Percentiles rank a stretch among this genome's conserved stretches.
These are phyloP conservation scores for Xenentodon cancila DNA, from an alignment of 2,797 vertebrate species.

Conservation along the genomic window DNA sequence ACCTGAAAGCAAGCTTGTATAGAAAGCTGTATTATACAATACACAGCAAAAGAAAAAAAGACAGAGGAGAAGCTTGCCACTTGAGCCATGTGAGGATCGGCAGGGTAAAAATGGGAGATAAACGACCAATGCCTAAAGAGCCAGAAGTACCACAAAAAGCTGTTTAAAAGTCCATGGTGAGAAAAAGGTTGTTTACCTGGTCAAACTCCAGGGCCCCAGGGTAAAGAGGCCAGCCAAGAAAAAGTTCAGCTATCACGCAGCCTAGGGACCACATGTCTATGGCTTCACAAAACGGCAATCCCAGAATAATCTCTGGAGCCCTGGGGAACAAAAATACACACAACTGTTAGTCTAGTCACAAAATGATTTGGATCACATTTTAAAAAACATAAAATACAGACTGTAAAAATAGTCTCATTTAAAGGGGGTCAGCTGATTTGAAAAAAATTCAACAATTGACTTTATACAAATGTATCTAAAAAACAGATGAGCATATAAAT, in stretches of 20 bases:
- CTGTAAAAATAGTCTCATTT: no score
- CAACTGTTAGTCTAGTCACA: constrained; percentile 15
- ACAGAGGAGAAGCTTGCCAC: constrained; percentile 18
- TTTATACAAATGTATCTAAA: no score
- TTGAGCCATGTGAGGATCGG: not conserved
- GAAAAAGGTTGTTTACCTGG: constrained; percentile 87
- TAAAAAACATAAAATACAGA: not conserved
- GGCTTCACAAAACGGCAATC: constrained; percentile 99
- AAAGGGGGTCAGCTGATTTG: no score
- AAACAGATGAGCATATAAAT: no score
- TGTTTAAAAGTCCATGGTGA: constrained; percentile 1
- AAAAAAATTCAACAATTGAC: no score
- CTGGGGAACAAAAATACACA: constrained; percentile 78
- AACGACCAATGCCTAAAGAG: not conserved
- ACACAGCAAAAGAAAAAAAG: constrained; percentile 29
- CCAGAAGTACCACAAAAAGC: constrained; percentile 5
- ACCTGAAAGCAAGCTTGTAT: constrained; percentile 21
- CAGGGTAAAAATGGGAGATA: constrained; percentile 2
- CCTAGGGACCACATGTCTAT: constrained; percentile 99
- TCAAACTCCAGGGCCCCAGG: constrained; percentile 99
- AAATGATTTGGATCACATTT: not conserved
- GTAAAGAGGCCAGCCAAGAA: constrained; percentile 99
- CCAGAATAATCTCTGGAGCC: constrained; percentile 99
- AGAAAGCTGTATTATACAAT: constrained; percentile 19
- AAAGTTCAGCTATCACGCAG: constrained; percentile 98